phyloP scores from a whole-genome alignment of 2,113 vertebrate species.

The Thermophis baileyi region DNA sequence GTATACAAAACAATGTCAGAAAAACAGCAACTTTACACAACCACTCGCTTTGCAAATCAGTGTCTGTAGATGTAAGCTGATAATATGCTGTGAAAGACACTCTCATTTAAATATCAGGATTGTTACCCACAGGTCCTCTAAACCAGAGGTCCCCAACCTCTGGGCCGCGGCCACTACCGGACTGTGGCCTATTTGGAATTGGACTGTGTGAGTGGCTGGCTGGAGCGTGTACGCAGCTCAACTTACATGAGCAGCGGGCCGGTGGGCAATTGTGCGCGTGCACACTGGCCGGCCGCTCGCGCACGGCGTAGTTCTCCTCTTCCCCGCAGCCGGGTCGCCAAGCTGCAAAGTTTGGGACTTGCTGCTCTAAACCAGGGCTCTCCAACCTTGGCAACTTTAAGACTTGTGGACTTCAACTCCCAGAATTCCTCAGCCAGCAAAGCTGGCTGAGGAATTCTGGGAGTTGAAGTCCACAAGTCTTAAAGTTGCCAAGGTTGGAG shows the following conservation, averaged over 20 bases:
- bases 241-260: not conserved
- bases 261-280: not conserved
- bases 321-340: not conserved
- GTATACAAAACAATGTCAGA: not conserved
- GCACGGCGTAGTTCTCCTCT: not conserved
- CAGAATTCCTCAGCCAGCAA: too few species aligned
- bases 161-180: too few species aligned
- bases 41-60: not conserved
- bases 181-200: not conserved
- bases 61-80: not conserved
- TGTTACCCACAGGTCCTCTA: not conserved
- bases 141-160: not conserved
- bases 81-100: not conserved
- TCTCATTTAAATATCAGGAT: not conserved
- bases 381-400: too few species aligned
- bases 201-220: too few species aligned
- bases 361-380: not conserved
- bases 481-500: too few species aligned
- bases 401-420: too few species aligned
- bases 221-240: not conserved
- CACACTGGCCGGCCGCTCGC: not conserved
- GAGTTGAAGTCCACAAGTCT: too few species aligned
- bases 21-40: not conserved
- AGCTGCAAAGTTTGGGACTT: not conserved
- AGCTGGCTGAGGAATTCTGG: too few species aligned